These are phyloP conservation scores for Drosophila leontia DNA, from an alignment of 1,140 invertebrate genomes.

Conservation along the genomic window DNA sequence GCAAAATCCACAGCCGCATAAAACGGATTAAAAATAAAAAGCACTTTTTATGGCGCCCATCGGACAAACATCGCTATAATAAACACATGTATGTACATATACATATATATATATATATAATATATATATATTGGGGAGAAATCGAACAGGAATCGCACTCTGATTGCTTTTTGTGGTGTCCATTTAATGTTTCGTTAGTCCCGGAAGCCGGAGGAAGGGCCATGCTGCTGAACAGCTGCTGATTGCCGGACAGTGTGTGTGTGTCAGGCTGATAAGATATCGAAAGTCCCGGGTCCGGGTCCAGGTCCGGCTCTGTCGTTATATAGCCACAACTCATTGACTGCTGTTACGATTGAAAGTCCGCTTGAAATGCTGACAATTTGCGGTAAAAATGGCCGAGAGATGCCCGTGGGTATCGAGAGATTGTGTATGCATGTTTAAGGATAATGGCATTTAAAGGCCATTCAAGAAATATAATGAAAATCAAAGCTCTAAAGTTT, in stretches of 20 bases:
- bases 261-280: conserved; percentile 42
- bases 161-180: conserved; percentile 77
- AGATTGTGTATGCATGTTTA: conserved; percentile 12
- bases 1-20: conserved; percentile 79
- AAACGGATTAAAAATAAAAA: conserved; percentile 77
- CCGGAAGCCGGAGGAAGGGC: not conserved
- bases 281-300: not conserved
- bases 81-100: not conserved
- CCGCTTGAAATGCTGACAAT: conserved; percentile 32
- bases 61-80: conserved; percentile 42
- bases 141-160: conserved; percentile 54
- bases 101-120: not conserved
- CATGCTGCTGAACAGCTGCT: conserved; percentile 24
- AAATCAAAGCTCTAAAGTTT: not conserved
- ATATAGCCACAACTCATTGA: conserved; percentile 41
- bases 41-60: conserved; percentile 39
- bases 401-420: not conserved
- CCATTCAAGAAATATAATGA: not conserved
- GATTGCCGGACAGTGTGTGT: conserved; percentile 37
- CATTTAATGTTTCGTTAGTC: conserved; percentile 63
- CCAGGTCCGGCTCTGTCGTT: not conserved
- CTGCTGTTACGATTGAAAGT: conserved; percentile 9
- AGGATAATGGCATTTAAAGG: not conserved
- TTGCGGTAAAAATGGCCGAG: conserved; percentile 24
- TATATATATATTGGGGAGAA: conserved; percentile 4